Base-by-base conservation (phyloP, 2,797 vertebrate species). In the Pangasius mekongensis region DNA sequence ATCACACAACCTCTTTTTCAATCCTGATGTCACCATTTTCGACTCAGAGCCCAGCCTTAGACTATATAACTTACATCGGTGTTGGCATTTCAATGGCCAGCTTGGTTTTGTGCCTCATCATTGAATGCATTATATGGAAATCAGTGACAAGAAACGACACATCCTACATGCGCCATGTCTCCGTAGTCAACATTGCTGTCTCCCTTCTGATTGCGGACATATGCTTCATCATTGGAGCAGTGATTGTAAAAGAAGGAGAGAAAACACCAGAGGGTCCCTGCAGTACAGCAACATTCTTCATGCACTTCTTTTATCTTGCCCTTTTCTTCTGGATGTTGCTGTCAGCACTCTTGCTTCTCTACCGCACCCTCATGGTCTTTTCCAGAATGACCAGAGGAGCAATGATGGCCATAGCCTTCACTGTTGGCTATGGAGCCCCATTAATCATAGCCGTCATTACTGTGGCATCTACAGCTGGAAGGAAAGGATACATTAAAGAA, bases 281-380 rank as follows among this genome's bases (percentile, higher is more conserved):
- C 66, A 91, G 90, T 24, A 90, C 97, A 0, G 94, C 96, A 18
- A 97, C 97, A 0, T 99, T 98, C 93, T 98, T 99, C 60, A 95
- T 95, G 71, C 98, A 99, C 88, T 95, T 98, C 73, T 98, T 98
- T 94, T 99, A 99, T 91, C 95, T 99, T 24, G 96, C 97, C 0
- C 93, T 97, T 58, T 98, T 99, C 88, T 99, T 98, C 93, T 99
- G 98, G 98, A 99, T 99, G 97, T 91, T 99, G 20, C 94, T 96
- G 0, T 96, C 97, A 67, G 97, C 95, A 14, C 93, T 98, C 73
- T 95, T 99, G 91, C 94, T 99, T 64, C 94, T 98, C 78, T 98
- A 98, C 90, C 96, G 96, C 24, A 93, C 96, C 64, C 89, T 98
- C 88, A 96, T 93, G 58, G 96, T 98, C 82, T 95, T 99, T 0